Evolutionary conservation across 2,888 invertebrate species (phyloP).

Genomic region (Aplocera efformata): DNA sequence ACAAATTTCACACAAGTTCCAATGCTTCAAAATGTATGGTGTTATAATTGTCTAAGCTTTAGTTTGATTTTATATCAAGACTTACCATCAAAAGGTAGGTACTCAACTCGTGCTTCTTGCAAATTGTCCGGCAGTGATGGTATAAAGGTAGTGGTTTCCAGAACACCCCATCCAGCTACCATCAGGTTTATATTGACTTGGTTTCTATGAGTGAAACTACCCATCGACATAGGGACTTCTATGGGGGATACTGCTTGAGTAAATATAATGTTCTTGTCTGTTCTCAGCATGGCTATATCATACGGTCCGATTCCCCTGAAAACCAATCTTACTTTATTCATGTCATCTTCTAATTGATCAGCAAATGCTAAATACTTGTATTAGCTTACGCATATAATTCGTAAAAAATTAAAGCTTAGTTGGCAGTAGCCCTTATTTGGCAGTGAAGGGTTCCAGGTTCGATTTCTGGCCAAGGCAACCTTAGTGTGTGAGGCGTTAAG

Average conservation of each 20-base stretch:
- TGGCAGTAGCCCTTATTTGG: too few species aligned
- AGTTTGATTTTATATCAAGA: too few species aligned
- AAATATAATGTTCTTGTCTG: constrained; percentile 48
- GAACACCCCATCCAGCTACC: constrained; percentile 76
- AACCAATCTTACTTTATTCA: constrained; percentile 6
- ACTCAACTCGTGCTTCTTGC: constrained; percentile 66
- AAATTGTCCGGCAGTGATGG: constrained; percentile 62
- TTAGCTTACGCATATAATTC: too few species aligned
- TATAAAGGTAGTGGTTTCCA: constrained; percentile 54
- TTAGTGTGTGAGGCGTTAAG: too few species aligned
- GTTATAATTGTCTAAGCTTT: too few species aligned
- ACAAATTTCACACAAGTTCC: too few species aligned
- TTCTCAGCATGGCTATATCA: constrained; percentile 77
- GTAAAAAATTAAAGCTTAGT: too few species aligned
- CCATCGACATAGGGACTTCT: constrained; percentile 46
- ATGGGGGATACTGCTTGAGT: constrained; percentile 65
- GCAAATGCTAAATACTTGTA: too few species aligned
- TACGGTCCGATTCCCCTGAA: constrained; percentile 67
- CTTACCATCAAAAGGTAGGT: constrained; percentile 60
- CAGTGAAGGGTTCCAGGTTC: too few species aligned
- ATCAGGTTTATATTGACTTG: constrained; percentile 44
- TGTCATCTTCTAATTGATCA: too few species aligned
- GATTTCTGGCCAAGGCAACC: too few species aligned
- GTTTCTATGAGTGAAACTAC: constrained; percentile 15
- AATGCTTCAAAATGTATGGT: too few species aligned